These are phyloP conservation scores for Toxonevra muliebris DNA, from an alignment of 2,888 invertebrate species.

Conservation along the genomic window DNA sequence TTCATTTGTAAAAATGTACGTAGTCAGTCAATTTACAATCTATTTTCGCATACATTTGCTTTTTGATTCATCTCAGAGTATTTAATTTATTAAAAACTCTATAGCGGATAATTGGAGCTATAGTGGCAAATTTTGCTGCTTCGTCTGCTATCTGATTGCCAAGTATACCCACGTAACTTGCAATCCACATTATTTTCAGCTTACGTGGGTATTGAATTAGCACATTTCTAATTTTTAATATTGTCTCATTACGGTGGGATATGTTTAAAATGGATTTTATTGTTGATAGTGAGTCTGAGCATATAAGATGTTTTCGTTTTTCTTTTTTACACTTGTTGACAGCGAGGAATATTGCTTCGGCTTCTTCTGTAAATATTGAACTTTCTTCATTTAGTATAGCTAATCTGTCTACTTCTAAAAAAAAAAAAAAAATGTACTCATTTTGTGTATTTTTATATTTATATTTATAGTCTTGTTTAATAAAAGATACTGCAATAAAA, in stretches of 20 bases:
- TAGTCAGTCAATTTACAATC: neutral
- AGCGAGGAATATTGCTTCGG: constrained; percentile 5
- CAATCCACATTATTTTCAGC: constrained; percentile 12
- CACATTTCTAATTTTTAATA: neutral
- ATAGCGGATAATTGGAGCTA: constrained; percentile 5
- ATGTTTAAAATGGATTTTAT: constrained; percentile 8
- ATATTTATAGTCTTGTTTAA: too few relatives aligned
- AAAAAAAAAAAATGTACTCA: too few relatives aligned
- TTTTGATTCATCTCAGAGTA: neutral
- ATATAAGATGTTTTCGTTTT: neutral
- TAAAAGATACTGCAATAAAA: too few relatives aligned
- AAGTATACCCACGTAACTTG: neutral
- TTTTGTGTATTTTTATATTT: too few relatives aligned
- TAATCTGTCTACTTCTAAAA: neutral
- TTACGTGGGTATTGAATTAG: constrained; percentile 6
- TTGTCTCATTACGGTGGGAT: constrained; percentile 1
- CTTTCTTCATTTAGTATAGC: neutral
- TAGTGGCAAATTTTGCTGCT: too few relatives aligned
- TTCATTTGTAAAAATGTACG: neutral
- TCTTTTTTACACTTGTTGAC: constrained; percentile 5
- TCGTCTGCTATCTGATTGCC: too few relatives aligned
- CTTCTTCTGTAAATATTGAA: constrained; percentile 10
- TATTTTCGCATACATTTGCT: neutral
- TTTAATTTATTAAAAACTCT: neutral
- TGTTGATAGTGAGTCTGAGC: constrained; percentile 10